phyloP scores from a whole-genome alignment of 1,140 invertebrate genomes.

The Acromyrmex heyeri region DNA sequence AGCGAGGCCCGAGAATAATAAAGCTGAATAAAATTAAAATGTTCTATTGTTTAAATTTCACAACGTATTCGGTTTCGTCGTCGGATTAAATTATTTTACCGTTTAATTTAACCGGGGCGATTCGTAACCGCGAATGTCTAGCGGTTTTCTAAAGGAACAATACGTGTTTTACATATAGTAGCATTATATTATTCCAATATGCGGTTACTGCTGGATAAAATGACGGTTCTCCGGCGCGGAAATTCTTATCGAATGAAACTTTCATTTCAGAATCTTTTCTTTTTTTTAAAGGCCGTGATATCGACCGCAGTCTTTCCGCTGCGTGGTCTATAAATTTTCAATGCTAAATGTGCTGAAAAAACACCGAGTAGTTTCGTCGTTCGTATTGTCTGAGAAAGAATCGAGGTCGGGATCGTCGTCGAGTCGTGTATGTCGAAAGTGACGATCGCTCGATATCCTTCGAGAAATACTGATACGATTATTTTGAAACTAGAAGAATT shows the following conservation, averaged over 20 bases:
- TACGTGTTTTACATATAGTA: background rate
- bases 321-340: conserved; percentile 65
- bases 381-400: conserved; percentile 65
- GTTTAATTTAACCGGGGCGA: background rate
- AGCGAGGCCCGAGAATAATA: background rate
- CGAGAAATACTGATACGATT: conserved; percentile 17
- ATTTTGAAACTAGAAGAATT: conserved; percentile 11
- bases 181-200: conserved; percentile 21
- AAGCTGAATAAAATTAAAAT: background rate
- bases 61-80: background rate
- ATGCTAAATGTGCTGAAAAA: conserved; percentile 49
- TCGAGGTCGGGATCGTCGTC: conserved; percentile 47
- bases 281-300: conserved; percentile 13
- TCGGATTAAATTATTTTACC: conserved; percentile 15
- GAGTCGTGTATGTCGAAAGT: background rate
- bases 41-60: background rate
- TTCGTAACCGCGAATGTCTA: conserved; percentile 20
- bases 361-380: conserved; percentile 3
- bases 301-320: conserved; percentile 22
- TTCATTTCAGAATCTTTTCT: conserved; percentile 40
- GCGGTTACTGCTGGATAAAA: background rate
- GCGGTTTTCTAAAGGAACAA: background rate
- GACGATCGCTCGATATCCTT: conserved; percentile 15
- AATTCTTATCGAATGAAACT: conserved; percentile 37
- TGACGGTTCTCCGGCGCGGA: background rate